Evolutionary conservation across 92 coral and sea anemone species (phyloP).

Genomic region (Palythoa heliodiscus): DNA sequence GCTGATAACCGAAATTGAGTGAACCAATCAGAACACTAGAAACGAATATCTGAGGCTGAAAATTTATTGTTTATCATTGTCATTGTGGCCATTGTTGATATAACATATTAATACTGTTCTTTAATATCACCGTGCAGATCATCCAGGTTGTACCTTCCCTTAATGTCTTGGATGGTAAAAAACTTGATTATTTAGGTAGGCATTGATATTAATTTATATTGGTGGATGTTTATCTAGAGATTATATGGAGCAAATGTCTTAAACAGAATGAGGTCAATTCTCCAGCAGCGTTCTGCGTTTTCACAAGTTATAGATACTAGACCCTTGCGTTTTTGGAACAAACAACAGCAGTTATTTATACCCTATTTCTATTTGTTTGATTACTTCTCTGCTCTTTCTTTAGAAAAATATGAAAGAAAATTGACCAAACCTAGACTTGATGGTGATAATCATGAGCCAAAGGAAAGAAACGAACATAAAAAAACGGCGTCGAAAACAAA

Average conservation of each 20-base stretch:
- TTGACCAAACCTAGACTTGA: neutral
- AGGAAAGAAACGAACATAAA: neutral
- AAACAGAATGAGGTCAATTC: too few relatives aligned
- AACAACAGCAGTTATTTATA: neutral
- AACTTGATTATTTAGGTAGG: constrained; percentile 34
- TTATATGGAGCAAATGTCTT: neutral
- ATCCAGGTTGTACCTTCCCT: constrained; percentile 39
- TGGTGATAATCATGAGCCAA: neutral
- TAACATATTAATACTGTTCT: neutral
- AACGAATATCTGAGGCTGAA: too few relatives aligned
- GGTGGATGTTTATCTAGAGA: neutral
- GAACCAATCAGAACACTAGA: too few relatives aligned
- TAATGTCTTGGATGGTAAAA: constrained; percentile 42
- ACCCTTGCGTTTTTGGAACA: neutral
- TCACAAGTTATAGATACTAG: too few relatives aligned
- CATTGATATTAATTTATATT: too few relatives aligned
- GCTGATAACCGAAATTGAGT: too few relatives aligned
- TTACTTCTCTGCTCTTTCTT: neutral
- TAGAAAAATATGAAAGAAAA: constrained; percentile 22
- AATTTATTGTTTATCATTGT: too few relatives aligned
- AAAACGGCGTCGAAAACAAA: neutral
- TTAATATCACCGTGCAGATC: constrained; percentile 5
- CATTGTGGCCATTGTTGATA: too few relatives aligned
- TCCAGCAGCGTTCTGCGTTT: too few relatives aligned
- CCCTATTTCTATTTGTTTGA: neutral